Evolutionary conservation across 2,797 vertebrate species (phyloP).

Genomic region (Coregonus sp.): DNA sequence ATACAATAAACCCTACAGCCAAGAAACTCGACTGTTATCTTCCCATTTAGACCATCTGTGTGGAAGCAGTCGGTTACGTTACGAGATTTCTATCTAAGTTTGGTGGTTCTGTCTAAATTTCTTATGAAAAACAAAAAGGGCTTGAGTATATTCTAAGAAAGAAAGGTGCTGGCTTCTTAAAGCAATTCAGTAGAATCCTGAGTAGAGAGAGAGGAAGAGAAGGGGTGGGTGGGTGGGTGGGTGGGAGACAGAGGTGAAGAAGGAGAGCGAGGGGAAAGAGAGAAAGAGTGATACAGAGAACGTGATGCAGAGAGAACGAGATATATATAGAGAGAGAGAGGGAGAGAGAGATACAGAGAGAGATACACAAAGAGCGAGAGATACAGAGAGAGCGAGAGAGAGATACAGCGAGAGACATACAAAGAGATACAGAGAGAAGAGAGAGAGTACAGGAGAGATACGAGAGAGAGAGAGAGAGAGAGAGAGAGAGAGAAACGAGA

Average conservation of each 20-base stretch:
- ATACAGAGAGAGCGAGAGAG: too few species aligned
- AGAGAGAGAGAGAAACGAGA: too few species aligned
- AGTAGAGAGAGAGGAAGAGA: neutral
- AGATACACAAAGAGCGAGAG: too few species aligned
- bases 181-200: neutral
- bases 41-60: slow-evolving; percentile 41
- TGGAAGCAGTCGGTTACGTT: slow-evolving; percentile 28
- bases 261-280: too few species aligned
- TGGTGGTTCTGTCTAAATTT: slow-evolving; percentile 23
- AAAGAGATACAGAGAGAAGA: neutral
- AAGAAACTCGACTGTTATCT: slow-evolving; percentile 44
- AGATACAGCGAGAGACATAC: too few species aligned
- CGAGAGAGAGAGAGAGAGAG: neutral
- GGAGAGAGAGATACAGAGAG: neutral
- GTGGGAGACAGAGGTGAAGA: neutral
- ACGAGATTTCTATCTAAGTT: slow-evolving; percentile 19
- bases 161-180: neutral
- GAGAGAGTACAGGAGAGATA: slow-evolving; percentile 6
- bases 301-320: neutral
- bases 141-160: neutral
- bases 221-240: too few species aligned
- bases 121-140: slow-evolving; percentile 6
- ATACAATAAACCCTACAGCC: slow-evolving; percentile 27
- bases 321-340: too few species aligned
- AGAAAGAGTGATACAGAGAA: neutral